phyloP scores from a whole-genome alignment of 2,888 invertebrate species.

The Pasiphila rectangulata region DNA sequence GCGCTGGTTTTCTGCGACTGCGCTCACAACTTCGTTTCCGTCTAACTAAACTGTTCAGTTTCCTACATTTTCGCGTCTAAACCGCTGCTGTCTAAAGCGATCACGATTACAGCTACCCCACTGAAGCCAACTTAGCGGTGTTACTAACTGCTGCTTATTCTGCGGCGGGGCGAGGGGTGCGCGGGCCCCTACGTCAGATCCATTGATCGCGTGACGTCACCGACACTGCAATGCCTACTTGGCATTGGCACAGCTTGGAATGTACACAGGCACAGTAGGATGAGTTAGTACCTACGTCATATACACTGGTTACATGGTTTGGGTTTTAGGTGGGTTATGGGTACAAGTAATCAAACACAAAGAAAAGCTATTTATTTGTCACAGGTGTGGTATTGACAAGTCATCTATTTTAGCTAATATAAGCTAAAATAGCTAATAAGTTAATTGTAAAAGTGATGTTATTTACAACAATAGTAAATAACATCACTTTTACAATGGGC shows the following conservation, averaged over 20 bases:
- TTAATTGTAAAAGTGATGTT: too few relatives aligned
- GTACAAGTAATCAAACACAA: too few relatives aligned
- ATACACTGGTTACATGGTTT: neutral
- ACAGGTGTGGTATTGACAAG: too few relatives aligned
- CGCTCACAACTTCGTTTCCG: too few relatives aligned
- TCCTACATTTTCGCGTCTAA: neutral
- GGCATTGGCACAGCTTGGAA: slow-evolving; percentile 36
- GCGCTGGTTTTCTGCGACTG: too few relatives aligned
- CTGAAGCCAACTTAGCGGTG: neutral
- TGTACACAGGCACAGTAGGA: slow-evolving; percentile 17
- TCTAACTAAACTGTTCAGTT: neutral
- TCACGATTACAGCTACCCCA: too few relatives aligned
- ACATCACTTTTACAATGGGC: too few relatives aligned
- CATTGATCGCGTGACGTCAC: slow-evolving; percentile 73
- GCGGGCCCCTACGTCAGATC: slow-evolving; percentile 55
- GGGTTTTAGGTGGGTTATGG: too few relatives aligned
- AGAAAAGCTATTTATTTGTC: too few relatives aligned
- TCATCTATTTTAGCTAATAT: too few relatives aligned
- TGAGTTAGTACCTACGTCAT: slow-evolving; percentile 10
- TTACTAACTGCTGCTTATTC: slow-evolving; percentile 3
- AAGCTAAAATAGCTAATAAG: too few relatives aligned
- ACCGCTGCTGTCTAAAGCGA: neutral
- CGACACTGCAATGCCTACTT: slow-evolving; percentile 49
- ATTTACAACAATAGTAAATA: too few relatives aligned
- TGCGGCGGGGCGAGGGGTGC: slow-evolving; percentile 27